Conservation (phyloP, 1,140 invertebrate genomes). For the Hylaeus anthracinus region DNA sequence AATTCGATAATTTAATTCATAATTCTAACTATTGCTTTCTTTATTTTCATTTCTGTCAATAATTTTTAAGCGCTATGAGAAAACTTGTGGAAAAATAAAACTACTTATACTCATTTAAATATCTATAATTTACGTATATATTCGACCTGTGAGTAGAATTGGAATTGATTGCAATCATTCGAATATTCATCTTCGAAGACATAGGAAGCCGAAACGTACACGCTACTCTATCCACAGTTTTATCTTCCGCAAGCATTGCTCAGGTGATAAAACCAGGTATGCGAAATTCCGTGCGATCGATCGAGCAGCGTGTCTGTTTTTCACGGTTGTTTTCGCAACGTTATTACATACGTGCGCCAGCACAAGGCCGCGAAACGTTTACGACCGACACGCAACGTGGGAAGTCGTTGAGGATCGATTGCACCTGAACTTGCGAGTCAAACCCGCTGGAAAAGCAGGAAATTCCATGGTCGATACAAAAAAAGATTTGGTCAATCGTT, state of each 20-base stretch:
- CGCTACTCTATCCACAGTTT: background rate
- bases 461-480: background rate
- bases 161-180: background rate
- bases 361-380: constrained; percentile 14
- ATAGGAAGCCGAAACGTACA: no score
- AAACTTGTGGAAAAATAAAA: no score
- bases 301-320: background rate
- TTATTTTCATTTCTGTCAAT: no score
- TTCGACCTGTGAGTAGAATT: no score
- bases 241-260: constrained; percentile 38
- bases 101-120: no score
- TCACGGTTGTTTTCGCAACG: constrained; percentile 9
- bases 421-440: background rate
- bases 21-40: no score
- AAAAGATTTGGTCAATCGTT: background rate
- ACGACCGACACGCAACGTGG: background rate
- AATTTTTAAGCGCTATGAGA: no score
- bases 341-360: constrained; percentile 19
- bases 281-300: constrained; percentile 2
- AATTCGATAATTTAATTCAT: no score
- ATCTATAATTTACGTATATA: no score
- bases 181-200: background rate
- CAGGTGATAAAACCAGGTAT: constrained; percentile 6
- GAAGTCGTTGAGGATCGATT: constrained; percentile 13
- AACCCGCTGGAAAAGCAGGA: background rate